Conservation (phyloP, 1,140 invertebrate genomes). For the Cotesia chilonis region DNA sequence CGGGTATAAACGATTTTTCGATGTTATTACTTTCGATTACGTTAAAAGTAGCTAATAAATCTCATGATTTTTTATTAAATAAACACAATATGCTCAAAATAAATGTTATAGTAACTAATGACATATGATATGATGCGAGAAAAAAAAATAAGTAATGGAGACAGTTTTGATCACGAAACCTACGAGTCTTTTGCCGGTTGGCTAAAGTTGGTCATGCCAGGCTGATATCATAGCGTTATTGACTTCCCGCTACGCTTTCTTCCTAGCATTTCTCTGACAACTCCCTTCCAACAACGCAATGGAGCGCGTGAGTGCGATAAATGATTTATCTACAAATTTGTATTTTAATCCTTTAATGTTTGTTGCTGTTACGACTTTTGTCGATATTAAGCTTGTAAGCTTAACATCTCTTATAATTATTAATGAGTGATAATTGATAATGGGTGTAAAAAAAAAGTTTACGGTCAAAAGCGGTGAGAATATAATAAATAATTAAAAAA, state of each 20-base stretch:
- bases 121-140: constrained; percentile 23
- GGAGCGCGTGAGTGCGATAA: constrained; percentile 22
- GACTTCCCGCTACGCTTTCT: constrained; percentile 56
- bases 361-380: too few species aligned
- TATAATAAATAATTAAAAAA: too few species aligned
- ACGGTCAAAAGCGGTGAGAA: too few species aligned
- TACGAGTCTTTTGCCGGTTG: not conserved
- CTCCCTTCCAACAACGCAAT: constrained; percentile 28
- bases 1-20: too few species aligned
- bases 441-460: too few species aligned
- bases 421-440: too few species aligned
- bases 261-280: constrained; percentile 49
- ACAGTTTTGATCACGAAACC: constrained; percentile 24
- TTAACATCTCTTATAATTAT: too few species aligned
- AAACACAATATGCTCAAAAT: not conserved
- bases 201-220: constrained; percentile 36
- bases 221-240: constrained; percentile 46
- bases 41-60: not conserved
- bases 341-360: not conserved
- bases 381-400: too few species aligned
- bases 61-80: not conserved
- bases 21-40: too few species aligned
- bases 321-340: constrained; percentile 16
- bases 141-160: constrained; percentile 26
- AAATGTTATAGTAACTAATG: not conserved